Evolutionary conservation across 2,888 invertebrate genomes (phyloP).

Genomic region (Lamproptera curius): DNA sequence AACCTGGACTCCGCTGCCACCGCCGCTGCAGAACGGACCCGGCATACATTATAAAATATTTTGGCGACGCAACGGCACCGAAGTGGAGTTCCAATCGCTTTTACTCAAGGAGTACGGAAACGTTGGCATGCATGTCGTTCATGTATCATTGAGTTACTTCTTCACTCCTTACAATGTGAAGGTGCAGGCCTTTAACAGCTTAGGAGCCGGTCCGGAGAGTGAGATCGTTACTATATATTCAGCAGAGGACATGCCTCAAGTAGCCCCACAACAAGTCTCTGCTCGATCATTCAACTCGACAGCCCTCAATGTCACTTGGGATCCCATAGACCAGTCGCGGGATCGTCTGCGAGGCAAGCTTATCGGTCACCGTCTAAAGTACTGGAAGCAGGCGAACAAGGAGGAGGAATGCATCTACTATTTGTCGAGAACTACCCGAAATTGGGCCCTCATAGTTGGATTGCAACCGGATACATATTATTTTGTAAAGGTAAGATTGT

Average conservation of each 20-base stretch:
- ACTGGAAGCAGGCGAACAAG: constrained; percentile 88
- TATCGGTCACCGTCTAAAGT: constrained; percentile 95
- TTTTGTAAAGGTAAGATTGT: constrained; percentile 83
- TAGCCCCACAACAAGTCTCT: constrained; percentile 89
- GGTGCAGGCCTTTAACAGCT: constrained; percentile 89
- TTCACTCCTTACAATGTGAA: constrained; percentile 92
- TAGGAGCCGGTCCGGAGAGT: constrained; percentile 91
- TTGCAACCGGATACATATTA: constrained; percentile 95
- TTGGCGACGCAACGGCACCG: constrained; percentile 86
- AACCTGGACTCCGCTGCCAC: constrained; percentile 88
- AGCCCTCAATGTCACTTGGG: constrained; percentile 94
- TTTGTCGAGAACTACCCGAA: constrained; percentile 88
- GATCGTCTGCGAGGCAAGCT: constrained; percentile 92
- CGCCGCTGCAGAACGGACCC: constrained; percentile 91
- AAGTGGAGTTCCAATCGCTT: constrained; percentile 86
- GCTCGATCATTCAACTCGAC: constrained; percentile 94
- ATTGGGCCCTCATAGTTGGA: constrained; percentile 95
- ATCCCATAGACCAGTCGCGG: constrained; percentile 89
- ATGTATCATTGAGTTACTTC: constrained; percentile 84
- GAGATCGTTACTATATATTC: constrained; percentile 86
- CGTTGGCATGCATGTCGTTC: constrained; percentile 87
- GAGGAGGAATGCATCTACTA: constrained; percentile 91
- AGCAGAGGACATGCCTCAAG: constrained; percentile 95
- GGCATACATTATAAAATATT: constrained; percentile 94
- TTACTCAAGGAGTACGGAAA: constrained; percentile 86